Evolutionary conservation across 1,140 invertebrate species (phyloP).

Genomic region (Bombus superbus): DNA sequence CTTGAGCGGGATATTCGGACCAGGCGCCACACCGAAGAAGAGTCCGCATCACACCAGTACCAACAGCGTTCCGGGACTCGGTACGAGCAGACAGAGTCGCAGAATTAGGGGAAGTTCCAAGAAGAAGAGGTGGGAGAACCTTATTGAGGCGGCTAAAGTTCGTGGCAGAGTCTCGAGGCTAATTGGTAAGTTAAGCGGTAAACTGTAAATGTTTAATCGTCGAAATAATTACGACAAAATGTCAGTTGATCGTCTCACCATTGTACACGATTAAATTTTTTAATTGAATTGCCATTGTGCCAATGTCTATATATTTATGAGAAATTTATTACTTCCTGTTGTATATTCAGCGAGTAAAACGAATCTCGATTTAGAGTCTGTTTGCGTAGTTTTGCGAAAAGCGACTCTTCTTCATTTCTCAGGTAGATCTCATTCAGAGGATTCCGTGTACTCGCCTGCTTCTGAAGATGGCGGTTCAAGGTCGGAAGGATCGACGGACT

Average conservation of each 20-base stretch:
- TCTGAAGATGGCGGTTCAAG: slow-evolving; percentile 79
- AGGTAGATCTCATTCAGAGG: slow-evolving; percentile 86
- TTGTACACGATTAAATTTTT: not conserved
- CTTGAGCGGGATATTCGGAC: slow-evolving; percentile 79
- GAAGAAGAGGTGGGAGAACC: slow-evolving; percentile 86
- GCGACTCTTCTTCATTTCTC: not conserved
- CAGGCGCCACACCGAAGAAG: slow-evolving; percentile 78
- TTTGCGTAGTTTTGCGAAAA: not conserved
- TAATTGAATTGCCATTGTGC: too few relatives aligned
- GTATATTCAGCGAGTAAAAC: too few relatives aligned
- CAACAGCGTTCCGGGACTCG: slow-evolving; percentile 80
- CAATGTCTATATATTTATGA: too few relatives aligned
- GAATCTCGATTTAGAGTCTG: too few relatives aligned
- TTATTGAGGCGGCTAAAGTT: slow-evolving; percentile 93
- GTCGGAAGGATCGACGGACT: slow-evolving; percentile 79
- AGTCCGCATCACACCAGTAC: slow-evolving; percentile 87
- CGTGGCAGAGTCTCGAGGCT: slow-evolving; percentile 88
- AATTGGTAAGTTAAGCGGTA: slow-evolving; percentile 84
- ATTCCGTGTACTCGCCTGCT: slow-evolving; percentile 88
- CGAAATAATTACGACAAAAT: not conserved
- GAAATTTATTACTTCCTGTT: too few relatives aligned
- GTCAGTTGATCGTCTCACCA: not conserved
- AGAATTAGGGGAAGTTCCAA: slow-evolving; percentile 69
- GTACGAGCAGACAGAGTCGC: slow-evolving; percentile 73
- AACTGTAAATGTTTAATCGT: too few relatives aligned